Evolutionary conservation across 2,797 vertebrate genomes (phyloP).

Genomic region (Eremophila alpestris): DNA sequence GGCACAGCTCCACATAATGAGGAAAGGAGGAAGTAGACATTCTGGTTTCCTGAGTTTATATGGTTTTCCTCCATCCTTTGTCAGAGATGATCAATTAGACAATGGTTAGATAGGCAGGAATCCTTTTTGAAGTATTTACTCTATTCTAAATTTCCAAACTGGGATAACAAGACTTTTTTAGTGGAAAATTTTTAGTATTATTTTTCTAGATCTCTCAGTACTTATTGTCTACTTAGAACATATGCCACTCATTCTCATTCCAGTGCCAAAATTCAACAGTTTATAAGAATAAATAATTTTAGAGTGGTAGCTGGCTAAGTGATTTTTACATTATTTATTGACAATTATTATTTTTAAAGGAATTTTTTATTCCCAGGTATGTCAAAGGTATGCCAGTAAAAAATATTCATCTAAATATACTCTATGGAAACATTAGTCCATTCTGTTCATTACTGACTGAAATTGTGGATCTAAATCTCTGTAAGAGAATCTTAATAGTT

Average conservation of each 20-base stretch:
- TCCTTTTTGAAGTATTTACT: neutral
- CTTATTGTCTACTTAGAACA: slow-evolving; percentile 13
- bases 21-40: neutral
- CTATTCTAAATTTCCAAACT: neutral
- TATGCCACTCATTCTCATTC: neutral
- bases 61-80: neutral
- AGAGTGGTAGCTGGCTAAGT: neutral
- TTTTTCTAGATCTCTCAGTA: neutral
- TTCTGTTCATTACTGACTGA: slow-evolving; percentile 28
- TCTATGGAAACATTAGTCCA: slow-evolving; percentile 22
- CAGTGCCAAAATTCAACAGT: slow-evolving; percentile 20
- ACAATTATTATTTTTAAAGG: slow-evolving; percentile 46
- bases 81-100: neutral
- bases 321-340: slow-evolving; percentile 50
- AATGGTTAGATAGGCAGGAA: neutral
- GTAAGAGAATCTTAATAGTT: slow-evolving; percentile 19
- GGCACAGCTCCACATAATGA: neutral
- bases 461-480: slow-evolving; percentile 5
- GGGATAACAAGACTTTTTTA: neutral
- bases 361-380: slow-evolving; percentile 46
- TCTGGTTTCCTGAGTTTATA: neutral
- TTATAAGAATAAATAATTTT: slow-evolving; percentile 55
- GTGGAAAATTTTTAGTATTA: neutral
- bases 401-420: slow-evolving; percentile 49
- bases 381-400: slow-evolving; percentile 29